These are phyloP conservation scores for Andrena minutula DNA, from an alignment of 2,888 invertebrate genomes.

Conservation along the genomic window DNA sequence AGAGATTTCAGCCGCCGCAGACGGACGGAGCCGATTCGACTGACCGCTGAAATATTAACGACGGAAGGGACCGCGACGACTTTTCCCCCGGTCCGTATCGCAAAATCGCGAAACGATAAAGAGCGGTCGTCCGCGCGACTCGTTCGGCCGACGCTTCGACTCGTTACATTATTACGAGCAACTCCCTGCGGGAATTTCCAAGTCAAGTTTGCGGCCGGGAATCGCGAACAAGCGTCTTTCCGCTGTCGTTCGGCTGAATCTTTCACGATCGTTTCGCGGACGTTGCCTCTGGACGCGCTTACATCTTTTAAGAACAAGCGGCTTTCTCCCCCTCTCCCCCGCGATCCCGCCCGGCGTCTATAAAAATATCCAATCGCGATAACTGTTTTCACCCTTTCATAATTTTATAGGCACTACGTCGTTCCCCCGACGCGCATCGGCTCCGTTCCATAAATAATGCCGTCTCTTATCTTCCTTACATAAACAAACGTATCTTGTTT, in stretches of 20 bases:
- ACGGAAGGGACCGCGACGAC: not conserved
- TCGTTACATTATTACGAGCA: conserved; percentile 62
- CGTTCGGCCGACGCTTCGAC: conserved; percentile 17
- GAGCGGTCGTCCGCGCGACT: not conserved
- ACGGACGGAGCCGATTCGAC: conserved; percentile 6
- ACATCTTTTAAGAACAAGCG: conserved; percentile 72
- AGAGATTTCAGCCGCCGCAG: not conserved
- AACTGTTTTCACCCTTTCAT: not conserved
- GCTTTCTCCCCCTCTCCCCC: conserved; percentile 29
- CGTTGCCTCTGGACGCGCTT: conserved; percentile 71
- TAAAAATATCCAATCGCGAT: conserved; percentile 9
- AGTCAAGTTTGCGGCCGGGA: conserved; percentile 47
- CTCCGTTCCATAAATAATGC: not conserved
- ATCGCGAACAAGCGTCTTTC: conserved; percentile 64
- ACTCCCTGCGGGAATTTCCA: conserved; percentile 58
- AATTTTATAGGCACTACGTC: not conserved
- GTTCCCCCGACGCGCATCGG: not conserved
- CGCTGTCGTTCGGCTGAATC: conserved; percentile 74
- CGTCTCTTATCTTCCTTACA: not conserved
- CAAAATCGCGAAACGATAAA: conserved; percentile 47
- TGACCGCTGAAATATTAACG: conserved; percentile 41
- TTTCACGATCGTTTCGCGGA: conserved; percentile 70
- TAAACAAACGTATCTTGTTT: not conserved
- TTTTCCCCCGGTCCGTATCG: not conserved
- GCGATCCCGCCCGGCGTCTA: not conserved